Base-by-base conservation (phyloP, 2,113 vertebrate species). In the Psophia crepitans region DNA sequence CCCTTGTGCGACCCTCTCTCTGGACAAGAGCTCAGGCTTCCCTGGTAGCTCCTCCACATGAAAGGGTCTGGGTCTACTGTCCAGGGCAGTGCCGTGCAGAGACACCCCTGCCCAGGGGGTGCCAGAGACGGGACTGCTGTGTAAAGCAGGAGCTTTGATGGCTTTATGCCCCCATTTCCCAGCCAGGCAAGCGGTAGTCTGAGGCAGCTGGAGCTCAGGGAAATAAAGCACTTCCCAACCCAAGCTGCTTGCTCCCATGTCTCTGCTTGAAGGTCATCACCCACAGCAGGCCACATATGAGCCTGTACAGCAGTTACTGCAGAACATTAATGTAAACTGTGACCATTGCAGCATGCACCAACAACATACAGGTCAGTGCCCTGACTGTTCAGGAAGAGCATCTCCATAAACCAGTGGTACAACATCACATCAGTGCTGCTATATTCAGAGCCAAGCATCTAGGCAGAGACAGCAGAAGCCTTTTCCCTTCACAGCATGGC, bases 341-440 rank as follows among this genome's bases (percentile, higher is more conserved):
- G 56, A 28, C 35, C 33, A 8, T n/a, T 20, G 24, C 56, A 69
- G 17, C 3, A 10, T 2, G 3, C 17, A 35, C 17, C 0, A 1
- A 43, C 39, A 56, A 2, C 48, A 39, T 0, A 1, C 20, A 39
- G 14, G 28, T 35, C 44, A 78, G 32, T 1, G 2, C 6, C 49
- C 6, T 85, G 48, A 20, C n/a, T 44, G 27, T 17, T 79, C 20
- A 74, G 35, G 41, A 73, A 32, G 9, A 78, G 5, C 41, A 35
- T 63, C 41, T 80, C 39, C 3, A 0, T 30, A 39, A 69, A 23
- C 9, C 1, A 1, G 19, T 3, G 21, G 63, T 4, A 15, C 48
- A 51, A 32, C 11, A 10, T 43, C 68, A 32, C 21, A 74, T 22
- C 35, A 35, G 7, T 13, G 71, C 35, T 76, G 11, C 58, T 60